Evolutionary conservation across 2,113 vertebrate genomes (phyloP).

Genomic region (Amphilophus citrinellus): DNA sequence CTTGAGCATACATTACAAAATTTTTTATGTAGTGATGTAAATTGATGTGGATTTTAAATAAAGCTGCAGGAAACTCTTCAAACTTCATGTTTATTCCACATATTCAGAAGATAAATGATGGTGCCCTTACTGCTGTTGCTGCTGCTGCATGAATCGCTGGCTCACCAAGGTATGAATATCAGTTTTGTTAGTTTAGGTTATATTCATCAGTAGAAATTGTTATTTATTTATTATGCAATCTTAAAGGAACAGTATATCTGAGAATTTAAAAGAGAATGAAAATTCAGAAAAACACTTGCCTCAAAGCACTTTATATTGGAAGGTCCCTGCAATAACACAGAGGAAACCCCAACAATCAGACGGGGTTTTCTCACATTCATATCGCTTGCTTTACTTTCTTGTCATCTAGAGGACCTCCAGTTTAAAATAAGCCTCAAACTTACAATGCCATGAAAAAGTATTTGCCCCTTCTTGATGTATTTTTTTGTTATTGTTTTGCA

Average conservation of each 20-base stretch:
- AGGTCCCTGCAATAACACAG: not conserved
- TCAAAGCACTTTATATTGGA: too few relatives aligned
- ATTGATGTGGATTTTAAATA: not conserved
- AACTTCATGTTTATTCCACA: not conserved
- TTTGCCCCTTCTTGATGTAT: not conserved
- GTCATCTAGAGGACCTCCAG: rapidly evolving
- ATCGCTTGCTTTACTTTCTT: not conserved
- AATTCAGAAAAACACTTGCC: too few relatives aligned
- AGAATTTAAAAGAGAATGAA: too few relatives aligned
- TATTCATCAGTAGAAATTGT: not conserved
- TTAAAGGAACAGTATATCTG: not conserved
- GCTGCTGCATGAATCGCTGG: conserved; percentile 18
- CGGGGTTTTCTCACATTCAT: not conserved
- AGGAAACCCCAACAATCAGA: too few relatives aligned
- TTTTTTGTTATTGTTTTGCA: not conserved
- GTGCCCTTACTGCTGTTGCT: conserved; percentile 39
- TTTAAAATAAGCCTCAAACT: not conserved
- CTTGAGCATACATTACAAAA: not conserved
- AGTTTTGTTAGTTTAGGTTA: not conserved
- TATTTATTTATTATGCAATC: not conserved
- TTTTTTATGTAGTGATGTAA: not conserved
- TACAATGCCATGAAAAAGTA: too few relatives aligned
- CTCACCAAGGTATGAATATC: not conserved
- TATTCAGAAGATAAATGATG: conserved; percentile 16
- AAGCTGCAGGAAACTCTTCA: rapidly evolving